Percentiles rank a stretch among this genome's conserved stretches.
Evolutionary conservation across 2,113 vertebrate genomes (phyloP).

Genomic region (Telmatochromis sp.): DNA sequence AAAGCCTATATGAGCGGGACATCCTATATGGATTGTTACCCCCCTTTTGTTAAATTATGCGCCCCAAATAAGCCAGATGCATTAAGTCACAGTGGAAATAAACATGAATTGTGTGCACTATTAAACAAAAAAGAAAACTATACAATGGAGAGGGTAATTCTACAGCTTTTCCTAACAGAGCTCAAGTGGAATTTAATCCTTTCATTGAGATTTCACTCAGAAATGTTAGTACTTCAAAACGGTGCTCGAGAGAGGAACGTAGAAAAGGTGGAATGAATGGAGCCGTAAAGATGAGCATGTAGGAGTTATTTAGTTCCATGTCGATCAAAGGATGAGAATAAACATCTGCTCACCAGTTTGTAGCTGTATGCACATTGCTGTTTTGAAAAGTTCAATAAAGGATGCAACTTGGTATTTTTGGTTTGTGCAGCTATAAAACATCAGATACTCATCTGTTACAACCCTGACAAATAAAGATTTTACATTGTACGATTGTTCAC

Average conservation of each 20-base stretch:
- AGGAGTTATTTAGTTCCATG: neutral
- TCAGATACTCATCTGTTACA: neutral
- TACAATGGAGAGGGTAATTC: neutral
- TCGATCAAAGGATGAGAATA: neutral
- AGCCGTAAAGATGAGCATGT: neutral
- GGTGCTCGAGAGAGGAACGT: neutral
- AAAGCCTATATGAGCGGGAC: neutral
- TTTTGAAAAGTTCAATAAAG: neutral
- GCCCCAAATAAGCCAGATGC: fast-evolving
- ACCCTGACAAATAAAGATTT: neutral
- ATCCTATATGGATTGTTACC: neutral
- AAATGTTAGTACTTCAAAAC: neutral
- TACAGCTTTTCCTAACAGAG: neutral
- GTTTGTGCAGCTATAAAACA: neutral
- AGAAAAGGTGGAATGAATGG: neutral
- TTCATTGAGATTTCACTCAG: neutral
- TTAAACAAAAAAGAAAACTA: neutral
- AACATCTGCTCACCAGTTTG: neutral
- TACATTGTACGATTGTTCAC: neutral
- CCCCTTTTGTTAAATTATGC: neutral
- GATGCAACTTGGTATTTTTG: neutral
- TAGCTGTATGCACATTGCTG: neutral
- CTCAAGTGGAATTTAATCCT: neutral
- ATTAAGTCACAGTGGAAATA: neutral
- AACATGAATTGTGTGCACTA: neutral